Percentiles rank a stretch among this genome's conserved stretches.
Conservation (phyloP, 2,888 invertebrate genomes). For the Nebria salina region DNA sequence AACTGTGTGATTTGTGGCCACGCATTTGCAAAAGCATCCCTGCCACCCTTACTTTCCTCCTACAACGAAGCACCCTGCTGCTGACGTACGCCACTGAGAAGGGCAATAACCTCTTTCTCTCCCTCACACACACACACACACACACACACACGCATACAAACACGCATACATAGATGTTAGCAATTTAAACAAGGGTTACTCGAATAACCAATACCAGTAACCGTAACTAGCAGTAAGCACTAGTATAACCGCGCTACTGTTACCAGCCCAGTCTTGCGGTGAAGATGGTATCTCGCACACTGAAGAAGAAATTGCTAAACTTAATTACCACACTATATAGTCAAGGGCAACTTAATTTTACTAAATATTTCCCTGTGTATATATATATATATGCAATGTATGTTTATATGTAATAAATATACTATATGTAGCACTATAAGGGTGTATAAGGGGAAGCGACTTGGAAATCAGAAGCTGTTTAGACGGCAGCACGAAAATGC, state of each 20-base stretch:
- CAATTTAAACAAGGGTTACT: constrained; percentile 9
- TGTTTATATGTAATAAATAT: too few relatives aligned
- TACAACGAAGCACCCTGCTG: not conserved
- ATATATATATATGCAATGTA: too few relatives aligned
- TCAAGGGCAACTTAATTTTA: not conserved
- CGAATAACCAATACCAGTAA: constrained; percentile 16
- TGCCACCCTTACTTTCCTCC: not conserved
- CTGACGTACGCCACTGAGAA: constrained; percentile 7
- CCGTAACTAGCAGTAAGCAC: not conserved
- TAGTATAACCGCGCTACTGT: not conserved
- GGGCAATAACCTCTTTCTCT: constrained; percentile 9
- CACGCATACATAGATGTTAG: not conserved
- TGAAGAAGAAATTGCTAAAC: not conserved
- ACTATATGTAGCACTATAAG: too few relatives aligned
- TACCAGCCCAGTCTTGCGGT: not conserved
- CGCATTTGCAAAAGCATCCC: constrained; percentile 10
- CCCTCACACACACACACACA: not conserved
- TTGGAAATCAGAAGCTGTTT: too few relatives aligned
- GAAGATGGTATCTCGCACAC: not conserved
- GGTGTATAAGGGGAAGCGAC: too few relatives aligned
- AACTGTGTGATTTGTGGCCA: constrained; percentile 13
- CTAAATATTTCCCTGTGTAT: not conserved
- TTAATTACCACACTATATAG: not conserved
- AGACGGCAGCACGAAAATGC: not conserved
- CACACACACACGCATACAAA: not conserved